Percentiles rank a stretch among this genome's conserved stretches.
phyloP scores from a whole-genome alignment of 30 jellyfish, hydroid and myxozoan genomes.

The Turritopsis dohrnii region DNA sequence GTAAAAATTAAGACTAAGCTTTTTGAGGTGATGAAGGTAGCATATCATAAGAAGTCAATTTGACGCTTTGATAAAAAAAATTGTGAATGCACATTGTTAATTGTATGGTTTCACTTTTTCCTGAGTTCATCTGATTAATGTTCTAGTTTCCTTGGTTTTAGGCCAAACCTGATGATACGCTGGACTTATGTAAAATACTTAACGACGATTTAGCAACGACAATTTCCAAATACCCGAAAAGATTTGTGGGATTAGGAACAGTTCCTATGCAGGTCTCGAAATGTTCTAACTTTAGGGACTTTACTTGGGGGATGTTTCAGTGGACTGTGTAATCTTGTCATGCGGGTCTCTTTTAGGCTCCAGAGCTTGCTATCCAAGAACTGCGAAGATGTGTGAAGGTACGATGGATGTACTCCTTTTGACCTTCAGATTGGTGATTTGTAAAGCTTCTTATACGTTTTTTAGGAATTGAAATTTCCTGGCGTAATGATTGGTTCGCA shows the following conservation, averaged over 20 bases:
- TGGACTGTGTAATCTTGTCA: too few species aligned
- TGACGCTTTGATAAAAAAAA: too few species aligned
- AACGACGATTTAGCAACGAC: slow-evolving; percentile 65
- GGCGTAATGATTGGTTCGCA: slow-evolving; percentile 92
- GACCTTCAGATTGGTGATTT: background rate
- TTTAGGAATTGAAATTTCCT: slow-evolving; percentile 70
- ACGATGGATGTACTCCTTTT: background rate
- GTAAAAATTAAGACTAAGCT: too few species aligned
- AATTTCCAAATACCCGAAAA: slow-evolving; percentile 57
- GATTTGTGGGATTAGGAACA: slow-evolving; percentile 80
- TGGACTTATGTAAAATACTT: slow-evolving; percentile 69
- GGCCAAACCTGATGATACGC: slow-evolving; percentile 90
- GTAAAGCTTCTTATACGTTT: background rate
- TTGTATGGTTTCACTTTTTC: too few species aligned
- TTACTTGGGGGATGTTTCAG: too few species aligned
- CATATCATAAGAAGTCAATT: too few species aligned
- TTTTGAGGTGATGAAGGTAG: too few species aligned
- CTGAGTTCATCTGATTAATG: too few species aligned
- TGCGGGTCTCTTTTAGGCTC: slow-evolving; percentile 62
- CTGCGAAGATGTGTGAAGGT: slow-evolving; percentile 72
- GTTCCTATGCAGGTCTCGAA: slow-evolving; percentile 85
- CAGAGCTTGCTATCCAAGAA: slow-evolving; percentile 79
- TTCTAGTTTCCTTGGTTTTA: too few species aligned
- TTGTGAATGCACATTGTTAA: too few species aligned
- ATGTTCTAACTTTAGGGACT: background rate